Evolutionary conservation across 2,797 vertebrate genomes (phyloP), one percentile per base, ranked within the genome.

Genomic region (Carapus acus): DNA sequence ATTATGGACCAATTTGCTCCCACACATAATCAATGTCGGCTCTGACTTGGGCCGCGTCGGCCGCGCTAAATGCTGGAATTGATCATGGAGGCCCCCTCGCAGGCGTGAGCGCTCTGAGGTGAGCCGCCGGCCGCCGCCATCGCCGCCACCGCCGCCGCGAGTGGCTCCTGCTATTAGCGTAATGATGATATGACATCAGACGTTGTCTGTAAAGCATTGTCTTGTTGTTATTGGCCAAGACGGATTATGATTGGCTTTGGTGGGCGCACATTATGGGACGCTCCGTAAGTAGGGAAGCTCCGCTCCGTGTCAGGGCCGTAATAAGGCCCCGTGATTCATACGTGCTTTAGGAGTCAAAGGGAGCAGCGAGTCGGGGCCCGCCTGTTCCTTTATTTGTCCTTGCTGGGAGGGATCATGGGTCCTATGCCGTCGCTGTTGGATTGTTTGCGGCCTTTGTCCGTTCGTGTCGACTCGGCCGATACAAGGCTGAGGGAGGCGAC

Each of bases 321-420:
- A 89, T 87, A 89, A 85, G 82, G 65, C 53, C n/a, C 37, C 58
- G 77, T 90, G 86, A 90, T 89, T 90, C 85, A 90, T 90, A 80
- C 81, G 79, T 84, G 86, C 87, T 88, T 86, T 80, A 79, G 82
- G 68, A 88, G 86, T 86, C 82, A 78, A 78, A 67, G 78, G 77
- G 77, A 82, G 65, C 71, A 64, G 58, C 44, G 39, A 62, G 75
- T 78, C 53, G 62, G 77, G n/a, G 74, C 80, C 67, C 74, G 78
- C 65, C 85, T 90, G 89, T 87, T 88, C 85, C 79, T 79, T 86
- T 89, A 88, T 91, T 91, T 91, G 88, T 83, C 84, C 86, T 88
- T 92, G 90, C 87, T 89, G 67, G 78, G 83, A 82, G 73, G 71
- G 79, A 86, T 89, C 86, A 78, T 78, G 77, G 87, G 84, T 85